A percentile compares a stretch with the other conserved stretches of the same genome.
phyloP scores from a whole-genome alignment of 2,888 invertebrate species.

The Andrena fulva region DNA sequence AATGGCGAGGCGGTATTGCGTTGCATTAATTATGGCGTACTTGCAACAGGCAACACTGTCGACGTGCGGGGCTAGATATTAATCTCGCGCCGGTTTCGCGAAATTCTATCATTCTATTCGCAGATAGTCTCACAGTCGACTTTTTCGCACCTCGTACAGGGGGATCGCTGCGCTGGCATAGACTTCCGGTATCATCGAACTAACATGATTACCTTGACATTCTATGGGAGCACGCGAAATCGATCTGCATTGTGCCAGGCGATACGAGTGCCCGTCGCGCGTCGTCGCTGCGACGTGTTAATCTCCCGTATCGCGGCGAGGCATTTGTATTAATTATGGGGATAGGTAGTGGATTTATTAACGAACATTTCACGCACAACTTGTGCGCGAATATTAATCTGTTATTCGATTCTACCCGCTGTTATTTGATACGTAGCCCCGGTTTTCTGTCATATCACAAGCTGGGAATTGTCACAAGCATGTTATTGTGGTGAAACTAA shows the following conservation, averaged over 20 bases:
- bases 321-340: slow-evolving; percentile 25
- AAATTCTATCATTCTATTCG: slow-evolving; percentile 40
- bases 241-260: slow-evolving; percentile 26
- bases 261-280: not conserved
- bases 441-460: too few relatives aligned
- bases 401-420: too few relatives aligned
- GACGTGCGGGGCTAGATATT: slow-evolving; percentile 37
- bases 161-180: slow-evolving; percentile 6
- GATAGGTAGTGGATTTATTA: not conserved
- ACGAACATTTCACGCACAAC: too few relatives aligned
- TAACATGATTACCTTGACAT: slow-evolving; percentile 45
- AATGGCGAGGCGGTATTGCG: slow-evolving; percentile 27
- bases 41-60: slow-evolving; percentile 1
- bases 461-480: too few relatives aligned
- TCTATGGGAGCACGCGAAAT: slow-evolving; percentile 23
- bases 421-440: too few relatives aligned
- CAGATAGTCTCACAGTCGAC: not conserved
- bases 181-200: slow-evolving; percentile 38
- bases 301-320: slow-evolving; percentile 3
- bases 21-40: slow-evolving; percentile 45
- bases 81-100: slow-evolving; percentile 36
- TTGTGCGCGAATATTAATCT: too few relatives aligned
- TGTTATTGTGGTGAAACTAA: too few relatives aligned
- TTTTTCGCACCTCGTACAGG: slow-evolving; percentile 9
- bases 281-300: slow-evolving; percentile 16